Conservation (phyloP, 2,113 vertebrate species). For the Tretioscincus oriximinensis region DNA sequence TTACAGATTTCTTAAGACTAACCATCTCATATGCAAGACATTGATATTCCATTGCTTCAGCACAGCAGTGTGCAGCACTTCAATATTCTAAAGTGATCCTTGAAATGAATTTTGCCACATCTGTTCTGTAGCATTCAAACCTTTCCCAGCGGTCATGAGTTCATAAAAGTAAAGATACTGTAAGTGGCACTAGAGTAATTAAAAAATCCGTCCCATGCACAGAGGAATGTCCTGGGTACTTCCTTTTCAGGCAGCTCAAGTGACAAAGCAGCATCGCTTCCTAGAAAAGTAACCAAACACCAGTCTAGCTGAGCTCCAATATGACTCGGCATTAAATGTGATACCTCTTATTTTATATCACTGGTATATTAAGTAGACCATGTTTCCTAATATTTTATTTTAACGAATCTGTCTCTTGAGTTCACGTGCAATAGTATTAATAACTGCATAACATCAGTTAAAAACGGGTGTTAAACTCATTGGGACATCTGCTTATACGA, state of each 20-base stretch:
- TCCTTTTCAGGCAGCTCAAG: neutral
- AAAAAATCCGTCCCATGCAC: neutral
- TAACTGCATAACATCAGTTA: neutral
- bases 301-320: neutral
- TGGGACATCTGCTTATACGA: neutral
- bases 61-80: neutral
- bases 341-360: constrained; percentile 3
- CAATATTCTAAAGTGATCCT: neutral
- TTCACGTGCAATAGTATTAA: neutral
- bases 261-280: neutral
- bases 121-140: neutral
- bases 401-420: neutral
- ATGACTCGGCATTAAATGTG: constrained; percentile 1
- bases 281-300: constrained; percentile 14
- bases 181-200: neutral
- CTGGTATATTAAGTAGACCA: neutral
- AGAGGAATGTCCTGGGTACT: neutral
- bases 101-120: neutral
- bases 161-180: neutral
- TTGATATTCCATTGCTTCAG: neutral
- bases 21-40: neutral
- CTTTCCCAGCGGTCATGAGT: neutral
- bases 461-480: neutral
- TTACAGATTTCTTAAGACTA: neutral
- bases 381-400: neutral